phyloP scores from a whole-genome alignment of 2,888 invertebrate genomes.

The Drosophila siamana region DNA sequence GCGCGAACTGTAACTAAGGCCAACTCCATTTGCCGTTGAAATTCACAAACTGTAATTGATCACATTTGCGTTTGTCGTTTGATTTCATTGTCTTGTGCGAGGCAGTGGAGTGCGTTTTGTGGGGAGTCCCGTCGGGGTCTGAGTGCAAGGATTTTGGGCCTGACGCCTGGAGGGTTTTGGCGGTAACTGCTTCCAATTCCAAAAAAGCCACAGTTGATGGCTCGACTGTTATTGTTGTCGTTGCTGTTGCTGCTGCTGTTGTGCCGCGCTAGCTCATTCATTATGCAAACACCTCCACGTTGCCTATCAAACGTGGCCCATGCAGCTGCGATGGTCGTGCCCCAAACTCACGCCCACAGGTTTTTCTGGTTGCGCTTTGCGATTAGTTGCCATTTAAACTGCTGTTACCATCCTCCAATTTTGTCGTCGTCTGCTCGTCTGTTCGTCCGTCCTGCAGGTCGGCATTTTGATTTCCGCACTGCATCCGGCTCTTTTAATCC shows the following conservation, averaged over 20 bases:
- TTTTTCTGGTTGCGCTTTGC: slow-evolving; percentile 49
- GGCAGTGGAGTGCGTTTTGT: not conserved
- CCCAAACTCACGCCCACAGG: not conserved
- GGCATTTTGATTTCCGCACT: slow-evolving; percentile 76
- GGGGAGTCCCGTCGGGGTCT: not conserved
- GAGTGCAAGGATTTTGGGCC: not conserved
- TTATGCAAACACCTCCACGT: slow-evolving; percentile 77
- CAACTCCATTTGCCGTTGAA: slow-evolving; percentile 47
- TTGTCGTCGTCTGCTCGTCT: not conserved
- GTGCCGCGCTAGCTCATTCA: slow-evolving; percentile 62
- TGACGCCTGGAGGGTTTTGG: not conserved
- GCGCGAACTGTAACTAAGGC: slow-evolving; percentile 4
- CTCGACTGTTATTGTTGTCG: slow-evolving; percentile 40
- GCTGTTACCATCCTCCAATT: slow-evolving; percentile 56
- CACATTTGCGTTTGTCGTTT: slow-evolving; percentile 75
- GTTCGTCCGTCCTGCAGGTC: slow-evolving; percentile 24
- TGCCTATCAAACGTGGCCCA: slow-evolving; percentile 45
- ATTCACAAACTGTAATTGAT: slow-evolving; percentile 75
- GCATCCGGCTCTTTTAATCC: slow-evolving; percentile 77
- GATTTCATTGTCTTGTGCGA: slow-evolving; percentile 75
- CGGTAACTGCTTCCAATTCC: slow-evolving; percentile 35
- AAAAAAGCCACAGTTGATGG: slow-evolving; percentile 61
- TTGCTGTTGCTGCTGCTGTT: slow-evolving; percentile 16
- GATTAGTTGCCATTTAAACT: slow-evolving; percentile 81
- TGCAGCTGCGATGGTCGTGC: not conserved